Base-by-base conservation (phyloP, 1,140 invertebrate genomes). In the Magallana angulata region DNA sequence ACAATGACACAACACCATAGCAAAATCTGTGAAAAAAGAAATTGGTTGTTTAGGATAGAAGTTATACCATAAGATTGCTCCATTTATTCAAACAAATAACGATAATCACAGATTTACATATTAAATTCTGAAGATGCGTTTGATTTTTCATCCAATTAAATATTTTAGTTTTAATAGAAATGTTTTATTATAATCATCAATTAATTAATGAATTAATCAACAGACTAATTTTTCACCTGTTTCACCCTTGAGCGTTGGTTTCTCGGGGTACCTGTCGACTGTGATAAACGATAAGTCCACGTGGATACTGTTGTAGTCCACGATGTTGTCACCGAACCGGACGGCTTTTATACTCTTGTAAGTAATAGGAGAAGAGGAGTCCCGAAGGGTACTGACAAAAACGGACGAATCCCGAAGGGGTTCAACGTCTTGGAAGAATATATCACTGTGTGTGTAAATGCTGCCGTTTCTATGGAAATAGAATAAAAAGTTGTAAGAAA, bases 291-390 rank as follows among this genome's bases (percentile, higher is more conserved):
- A 24, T n/a, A 85, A 14, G 36, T 85, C 64, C 3, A 85, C 85
- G 11, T 85, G 57, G 16, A 85, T 85, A 80, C 85, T 85, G 56
- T 85, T 24, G 18, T 85, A 85, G 57, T 85, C 85, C 18, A 85
- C 85, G n/a, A 85, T 68, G 68, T 76, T 71, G 30, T 85, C 85
- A 0, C 85, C 85, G 2, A 85, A 24, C 56, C 68, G 64, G 24
- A 85, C 80, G 30, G 71, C 85, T 36, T 76, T 80, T 3, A 76
- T 57, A 11, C 64, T 57, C 7, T 80, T 58, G 64, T 58, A 85
- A 85, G 64, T 76, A 58, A 57, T 30, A 71, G 85, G 56, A 16
- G 68, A 48, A 11, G 85, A 85, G 48, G 85, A 76, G 6, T 57
- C 24, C 18, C 68, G 64, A 76, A 85, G 64, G 11, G 57, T 24